Evolutionary conservation across 2,888 invertebrate genomes (phyloP).

Genomic region (Melanargia galathea): DNA sequence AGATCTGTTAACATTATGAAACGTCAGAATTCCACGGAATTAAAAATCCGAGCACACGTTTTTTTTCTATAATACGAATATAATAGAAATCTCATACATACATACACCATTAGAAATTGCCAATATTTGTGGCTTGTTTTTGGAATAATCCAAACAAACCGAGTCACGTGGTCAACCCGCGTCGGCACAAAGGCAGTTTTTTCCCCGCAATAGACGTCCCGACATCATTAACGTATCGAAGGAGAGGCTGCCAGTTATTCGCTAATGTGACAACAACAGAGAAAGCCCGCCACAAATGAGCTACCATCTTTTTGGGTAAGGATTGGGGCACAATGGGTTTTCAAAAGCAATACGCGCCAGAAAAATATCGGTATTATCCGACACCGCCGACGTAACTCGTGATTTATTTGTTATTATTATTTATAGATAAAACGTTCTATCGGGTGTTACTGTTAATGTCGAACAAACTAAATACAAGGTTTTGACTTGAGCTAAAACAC

Average conservation of each 20-base stretch:
- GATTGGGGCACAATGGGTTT: constrained; percentile 49
- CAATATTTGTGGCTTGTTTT: neutral
- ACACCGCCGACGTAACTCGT: neutral
- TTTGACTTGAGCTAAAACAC: no score
- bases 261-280: constrained; percentile 81
- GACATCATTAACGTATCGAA: constrained; percentile 80
- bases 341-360: neutral
- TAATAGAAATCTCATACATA: no score
- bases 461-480: no score
- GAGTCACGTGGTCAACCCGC: constrained; percentile 41
- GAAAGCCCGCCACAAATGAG: constrained; percentile 78
- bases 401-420: neutral
- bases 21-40: no score
- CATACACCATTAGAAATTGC: no score
- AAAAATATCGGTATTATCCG: neutral
- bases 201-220: constrained; percentile 70
- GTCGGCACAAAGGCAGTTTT: constrained; percentile 68
- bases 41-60: no score
- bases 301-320: constrained; percentile 71
- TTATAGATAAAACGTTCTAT: no score
- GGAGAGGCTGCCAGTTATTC: constrained; percentile 74
- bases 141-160: constrained; percentile 16
- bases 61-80: no score
- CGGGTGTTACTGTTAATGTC: no score
- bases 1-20: no score